Conservation (phyloP, 2,797 vertebrate species). For the Pogonophryne albipinna region DNA sequence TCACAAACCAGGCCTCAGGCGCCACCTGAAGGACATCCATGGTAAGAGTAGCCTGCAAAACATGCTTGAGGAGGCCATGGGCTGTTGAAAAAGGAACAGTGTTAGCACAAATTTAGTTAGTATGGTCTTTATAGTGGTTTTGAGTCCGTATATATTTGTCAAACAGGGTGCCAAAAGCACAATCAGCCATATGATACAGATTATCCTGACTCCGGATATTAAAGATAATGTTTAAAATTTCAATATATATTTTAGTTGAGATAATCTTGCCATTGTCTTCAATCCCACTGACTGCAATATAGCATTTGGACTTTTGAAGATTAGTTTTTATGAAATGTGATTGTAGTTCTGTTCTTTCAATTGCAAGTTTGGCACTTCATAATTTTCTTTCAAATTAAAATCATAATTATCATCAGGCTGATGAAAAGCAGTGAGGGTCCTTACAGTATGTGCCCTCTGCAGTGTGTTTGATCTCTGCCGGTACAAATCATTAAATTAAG, state of each 20-base stretch:
- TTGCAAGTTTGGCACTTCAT: not conserved
- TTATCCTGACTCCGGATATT: not conserved
- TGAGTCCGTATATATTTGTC: too few species aligned
- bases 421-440: not conserved
- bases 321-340: too few species aligned
- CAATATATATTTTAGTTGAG: not conserved
- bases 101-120: not conserved
- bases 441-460: not conserved
- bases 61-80: slow-evolving; percentile 54
- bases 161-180: not conserved
- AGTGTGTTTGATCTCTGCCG: not conserved
- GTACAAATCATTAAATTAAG: not conserved
- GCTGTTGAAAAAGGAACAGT: not conserved
- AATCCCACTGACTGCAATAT: not conserved
- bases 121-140: not conserved
- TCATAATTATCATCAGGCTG: slow-evolving; percentile 4
- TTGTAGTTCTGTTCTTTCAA: not conserved
- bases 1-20: slow-evolving; percentile 69
- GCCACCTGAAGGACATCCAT: slow-evolving; percentile 74
- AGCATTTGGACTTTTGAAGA: slow-evolving; percentile 1
- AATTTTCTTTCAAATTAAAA: not conserved
- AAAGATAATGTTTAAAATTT: not conserved
- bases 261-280: not conserved
- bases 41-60: slow-evolving; percentile 70
- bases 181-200: not conserved